Evolutionary conservation across 1,140 invertebrate species (phyloP).

Genomic region (Cydia fagiglandana): DNA sequence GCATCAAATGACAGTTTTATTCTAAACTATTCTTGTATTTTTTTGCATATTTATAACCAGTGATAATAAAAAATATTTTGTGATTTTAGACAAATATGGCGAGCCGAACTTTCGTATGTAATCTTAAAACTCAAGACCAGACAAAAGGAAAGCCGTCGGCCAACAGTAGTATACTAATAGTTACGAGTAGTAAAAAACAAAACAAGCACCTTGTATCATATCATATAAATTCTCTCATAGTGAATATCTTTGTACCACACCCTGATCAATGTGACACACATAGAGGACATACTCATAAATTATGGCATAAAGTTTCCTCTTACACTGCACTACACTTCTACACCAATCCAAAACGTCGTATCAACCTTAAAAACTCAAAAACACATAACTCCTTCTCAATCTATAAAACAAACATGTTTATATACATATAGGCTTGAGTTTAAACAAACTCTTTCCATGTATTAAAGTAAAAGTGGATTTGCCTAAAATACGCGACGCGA

Average conservation of each 20-base stretch:
- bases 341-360: background rate
- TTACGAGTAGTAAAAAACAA: background rate
- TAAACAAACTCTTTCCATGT: background rate
- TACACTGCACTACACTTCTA: background rate
- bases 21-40: too few species aligned
- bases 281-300: background rate
- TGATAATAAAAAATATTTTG: too few species aligned
- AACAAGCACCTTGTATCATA: background rate
- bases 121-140: too few species aligned
- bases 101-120: too few species aligned
- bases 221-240: background rate
- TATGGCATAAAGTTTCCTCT: background rate
- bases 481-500: background rate
- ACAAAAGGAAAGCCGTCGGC: too few species aligned
- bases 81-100: too few species aligned
- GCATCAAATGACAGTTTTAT: too few species aligned
- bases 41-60: too few species aligned
- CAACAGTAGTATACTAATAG: too few species aligned
- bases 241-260: background rate
- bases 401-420: background rate
- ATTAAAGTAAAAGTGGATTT: background rate
- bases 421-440: background rate
- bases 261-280: background rate
- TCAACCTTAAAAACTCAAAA: background rate
- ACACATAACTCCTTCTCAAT: background rate